Conservation (phyloP, 2,797 vertebrate species). For the Carduelis carduelis region DNA sequence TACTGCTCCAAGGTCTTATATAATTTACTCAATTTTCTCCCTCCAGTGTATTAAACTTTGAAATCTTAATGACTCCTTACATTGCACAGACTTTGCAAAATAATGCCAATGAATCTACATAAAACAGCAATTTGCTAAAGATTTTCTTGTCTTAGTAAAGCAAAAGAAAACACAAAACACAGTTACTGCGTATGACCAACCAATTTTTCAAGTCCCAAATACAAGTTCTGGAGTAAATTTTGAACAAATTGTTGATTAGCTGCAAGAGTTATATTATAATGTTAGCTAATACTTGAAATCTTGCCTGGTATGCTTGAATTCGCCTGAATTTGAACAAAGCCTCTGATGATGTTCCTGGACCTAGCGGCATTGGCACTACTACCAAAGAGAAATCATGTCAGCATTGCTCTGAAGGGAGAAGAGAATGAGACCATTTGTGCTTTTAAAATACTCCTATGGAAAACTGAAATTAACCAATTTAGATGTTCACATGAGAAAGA, state of each 20-base stretch:
- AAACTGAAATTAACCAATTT: neutral
- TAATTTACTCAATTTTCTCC: neutral
- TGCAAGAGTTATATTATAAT: neutral
- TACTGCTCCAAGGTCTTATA: neutral
- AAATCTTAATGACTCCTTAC: conserved; percentile 18
- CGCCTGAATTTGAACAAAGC: neutral
- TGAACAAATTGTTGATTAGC: neutral
- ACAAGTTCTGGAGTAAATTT: neutral
- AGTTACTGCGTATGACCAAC: neutral
- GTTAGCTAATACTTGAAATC: neutral
- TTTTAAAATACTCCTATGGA: neutral
- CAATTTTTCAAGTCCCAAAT: neutral
- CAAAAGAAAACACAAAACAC: neutral
- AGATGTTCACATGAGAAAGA: neutral
- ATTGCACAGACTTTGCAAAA: neutral
- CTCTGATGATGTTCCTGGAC: neutral
- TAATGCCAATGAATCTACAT: neutral
- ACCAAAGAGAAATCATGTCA: neutral
- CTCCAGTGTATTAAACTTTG: neutral
- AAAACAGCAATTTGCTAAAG: conserved; percentile 15
- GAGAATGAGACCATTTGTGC: neutral
- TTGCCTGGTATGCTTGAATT: neutral
- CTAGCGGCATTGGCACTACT: neutral
- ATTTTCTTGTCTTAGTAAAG: neutral
- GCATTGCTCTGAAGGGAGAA: neutral